Evolutionary conservation across 2,888 invertebrate genomes (phyloP).

Genomic region (Pseudococcus jackbeardsleyi): DNA sequence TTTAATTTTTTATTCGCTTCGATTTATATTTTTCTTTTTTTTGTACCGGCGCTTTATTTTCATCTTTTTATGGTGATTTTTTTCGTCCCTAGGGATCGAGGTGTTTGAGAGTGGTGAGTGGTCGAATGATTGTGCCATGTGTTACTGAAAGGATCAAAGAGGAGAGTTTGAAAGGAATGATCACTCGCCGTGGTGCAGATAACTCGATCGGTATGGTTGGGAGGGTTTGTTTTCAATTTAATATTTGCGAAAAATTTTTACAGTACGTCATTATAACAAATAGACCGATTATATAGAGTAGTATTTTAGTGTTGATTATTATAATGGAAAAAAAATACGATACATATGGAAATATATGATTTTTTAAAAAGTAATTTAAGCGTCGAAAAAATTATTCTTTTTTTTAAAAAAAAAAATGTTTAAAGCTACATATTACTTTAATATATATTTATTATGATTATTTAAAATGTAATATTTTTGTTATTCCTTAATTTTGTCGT

Average conservation of each 20-base stretch:
- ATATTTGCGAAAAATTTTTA: no score
- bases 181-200: no score
- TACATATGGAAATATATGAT: not conserved
- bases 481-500: constrained; percentile 62
- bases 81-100: not conserved
- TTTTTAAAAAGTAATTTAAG: not conserved
- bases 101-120: not conserved
- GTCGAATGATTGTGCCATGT: not conserved
- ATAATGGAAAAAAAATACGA: not conserved
- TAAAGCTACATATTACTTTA: constrained; percentile 30
- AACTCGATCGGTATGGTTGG: no score
- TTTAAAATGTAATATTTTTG: constrained; percentile 60
- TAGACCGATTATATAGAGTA: not conserved
- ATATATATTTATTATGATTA: constrained; percentile 44
- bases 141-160: not conserved
- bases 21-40: constrained; percentile 15
- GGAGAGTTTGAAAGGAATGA: no score
- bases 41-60: not conserved
- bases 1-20: constrained; percentile 33
- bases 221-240: no score
- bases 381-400: constrained; percentile 11
- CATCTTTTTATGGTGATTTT: not conserved
- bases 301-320: not conserved
- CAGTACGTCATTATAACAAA: not conserved
- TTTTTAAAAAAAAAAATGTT: constrained; percentile 15